Evolutionary conservation across 92 coral and sea anemone genomes (phyloP).

Genomic region (Epizoanthus ramosus): DNA sequence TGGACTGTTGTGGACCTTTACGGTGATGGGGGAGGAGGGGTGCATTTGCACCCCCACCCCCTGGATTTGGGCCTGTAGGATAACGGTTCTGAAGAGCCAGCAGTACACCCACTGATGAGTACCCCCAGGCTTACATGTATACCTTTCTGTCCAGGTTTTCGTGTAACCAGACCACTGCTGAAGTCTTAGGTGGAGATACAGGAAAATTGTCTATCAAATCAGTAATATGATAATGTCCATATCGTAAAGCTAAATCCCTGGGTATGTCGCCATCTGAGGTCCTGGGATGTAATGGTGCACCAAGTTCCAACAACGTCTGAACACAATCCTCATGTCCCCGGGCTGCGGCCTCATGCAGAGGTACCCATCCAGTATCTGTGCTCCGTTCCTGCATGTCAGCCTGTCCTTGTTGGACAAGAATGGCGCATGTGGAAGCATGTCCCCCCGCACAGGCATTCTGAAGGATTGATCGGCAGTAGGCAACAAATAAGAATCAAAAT

Average conservation of each 20-base stretch:
- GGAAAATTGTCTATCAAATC: slow-evolving; percentile 80
- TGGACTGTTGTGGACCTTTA: no score
- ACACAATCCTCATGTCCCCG: slow-evolving; percentile 86
- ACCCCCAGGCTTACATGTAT: slow-evolving; percentile 7
- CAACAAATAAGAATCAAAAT: no score
- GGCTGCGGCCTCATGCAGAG: slow-evolving; percentile 88
- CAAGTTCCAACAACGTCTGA: slow-evolving; percentile 72
- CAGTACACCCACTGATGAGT: no score
- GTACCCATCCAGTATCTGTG: slow-evolving; percentile 84
- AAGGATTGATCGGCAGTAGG: background rate
- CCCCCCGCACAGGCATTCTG: slow-evolving; percentile 89
- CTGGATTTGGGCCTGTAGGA: no score
- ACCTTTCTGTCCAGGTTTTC: slow-evolving; percentile 96
- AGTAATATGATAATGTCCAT: slow-evolving; percentile 77
- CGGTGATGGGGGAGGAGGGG: no score
- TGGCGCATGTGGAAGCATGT: slow-evolving; percentile 63
- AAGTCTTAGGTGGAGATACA: slow-evolving; percentile 81
- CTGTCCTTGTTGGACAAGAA: slow-evolving; percentile 75
- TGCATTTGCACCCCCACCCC: background rate
- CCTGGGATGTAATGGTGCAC: slow-evolving; percentile 96
- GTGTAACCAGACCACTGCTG: slow-evolving; percentile 85
- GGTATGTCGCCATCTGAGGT: slow-evolving; percentile 95
- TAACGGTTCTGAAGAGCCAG: no score
- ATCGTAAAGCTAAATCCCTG: slow-evolving; percentile 88
- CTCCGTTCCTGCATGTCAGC: slow-evolving; percentile 94